These are phyloP conservation scores for Drosophila insularis DNA, from an alignment of 1,140 invertebrate genomes.

Conservation along the genomic window DNA sequence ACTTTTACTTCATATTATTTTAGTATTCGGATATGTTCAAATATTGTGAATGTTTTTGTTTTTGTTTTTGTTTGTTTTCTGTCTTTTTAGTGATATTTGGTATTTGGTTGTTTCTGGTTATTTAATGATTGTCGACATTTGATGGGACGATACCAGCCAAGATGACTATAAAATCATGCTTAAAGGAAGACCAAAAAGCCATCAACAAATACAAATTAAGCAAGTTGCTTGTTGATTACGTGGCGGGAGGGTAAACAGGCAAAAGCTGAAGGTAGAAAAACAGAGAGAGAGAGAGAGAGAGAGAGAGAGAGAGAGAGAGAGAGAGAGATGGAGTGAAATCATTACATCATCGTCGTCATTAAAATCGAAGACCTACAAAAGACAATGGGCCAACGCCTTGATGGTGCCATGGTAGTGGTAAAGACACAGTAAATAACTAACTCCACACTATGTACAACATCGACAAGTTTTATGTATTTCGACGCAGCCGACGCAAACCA, in stretches of 20 bases:
- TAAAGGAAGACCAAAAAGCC: conserved; percentile 43
- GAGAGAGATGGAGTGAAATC: background rate
- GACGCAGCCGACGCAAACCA: too few species aligned
- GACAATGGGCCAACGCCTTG: conserved; percentile 48
- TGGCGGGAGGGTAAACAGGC: conserved; percentile 30
- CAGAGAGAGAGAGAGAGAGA: background rate
- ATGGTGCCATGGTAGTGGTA: conserved; percentile 18
- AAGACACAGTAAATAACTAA: background rate
- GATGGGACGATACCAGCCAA: conserved; percentile 1
- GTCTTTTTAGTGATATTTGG: background rate
- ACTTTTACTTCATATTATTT: background rate
- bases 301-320: background rate
- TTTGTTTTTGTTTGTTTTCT: background rate
- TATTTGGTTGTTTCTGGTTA: background rate
- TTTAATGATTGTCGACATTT: conserved; percentile 9
- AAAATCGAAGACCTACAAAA: conserved; percentile 76
- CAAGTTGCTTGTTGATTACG: conserved; percentile 51
- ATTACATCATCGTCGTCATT: conserved; percentile 75
- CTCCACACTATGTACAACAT: conserved; percentile 3
- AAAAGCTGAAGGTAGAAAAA: background rate
- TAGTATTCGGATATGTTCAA: background rate
- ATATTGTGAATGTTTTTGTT: background rate
- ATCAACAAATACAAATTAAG: conserved; percentile 42
- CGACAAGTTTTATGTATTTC: conserved; percentile 36
- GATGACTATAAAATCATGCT: conserved; percentile 22